Conservation (phyloP, 1,140 invertebrate genomes). For the Aphelenchoides besseyi region DNA sequence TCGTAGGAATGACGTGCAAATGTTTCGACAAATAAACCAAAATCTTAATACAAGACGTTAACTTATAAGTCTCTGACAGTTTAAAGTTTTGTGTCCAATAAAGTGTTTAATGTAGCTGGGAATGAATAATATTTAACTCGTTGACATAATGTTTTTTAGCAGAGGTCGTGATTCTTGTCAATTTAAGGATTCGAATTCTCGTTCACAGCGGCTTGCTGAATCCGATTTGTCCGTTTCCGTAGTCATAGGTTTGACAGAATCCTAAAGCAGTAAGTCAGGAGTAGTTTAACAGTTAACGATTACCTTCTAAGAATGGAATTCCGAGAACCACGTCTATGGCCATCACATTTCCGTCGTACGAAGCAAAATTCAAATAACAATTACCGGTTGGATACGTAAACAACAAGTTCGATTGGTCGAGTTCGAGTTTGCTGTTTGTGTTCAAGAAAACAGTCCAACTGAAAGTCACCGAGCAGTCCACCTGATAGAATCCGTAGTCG, state of each 20-base stretch:
- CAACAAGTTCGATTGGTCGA: neutral
- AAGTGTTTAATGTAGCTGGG: too few relatives aligned
- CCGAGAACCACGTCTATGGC: neutral
- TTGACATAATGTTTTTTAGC: too few relatives aligned
- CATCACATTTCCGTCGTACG: neutral
- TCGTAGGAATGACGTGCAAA: too few relatives aligned
- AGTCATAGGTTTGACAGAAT: neutral
- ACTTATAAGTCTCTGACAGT: too few relatives aligned
- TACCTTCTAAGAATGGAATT: neutral
- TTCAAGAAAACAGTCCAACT: neutral
- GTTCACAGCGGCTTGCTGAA: neutral
- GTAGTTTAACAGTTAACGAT: neutral
- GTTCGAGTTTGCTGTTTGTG: neutral
- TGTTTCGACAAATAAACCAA: too few relatives aligned
- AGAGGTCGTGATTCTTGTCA: too few relatives aligned
- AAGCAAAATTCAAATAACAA: neutral
- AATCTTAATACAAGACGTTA: too few relatives aligned
- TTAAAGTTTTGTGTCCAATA: too few relatives aligned
- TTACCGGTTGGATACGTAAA: neutral
- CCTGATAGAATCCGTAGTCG: neutral
- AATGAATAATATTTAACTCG: too few relatives aligned
- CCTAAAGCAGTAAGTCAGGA: neutral
- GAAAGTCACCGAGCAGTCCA: conserved; percentile 7
- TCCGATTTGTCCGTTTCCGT: neutral
- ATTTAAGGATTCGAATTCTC: neutral